These are phyloP conservation scores for Volucella bombylans DNA, from an alignment of 2,888 invertebrate genomes.

Conservation along the genomic window DNA sequence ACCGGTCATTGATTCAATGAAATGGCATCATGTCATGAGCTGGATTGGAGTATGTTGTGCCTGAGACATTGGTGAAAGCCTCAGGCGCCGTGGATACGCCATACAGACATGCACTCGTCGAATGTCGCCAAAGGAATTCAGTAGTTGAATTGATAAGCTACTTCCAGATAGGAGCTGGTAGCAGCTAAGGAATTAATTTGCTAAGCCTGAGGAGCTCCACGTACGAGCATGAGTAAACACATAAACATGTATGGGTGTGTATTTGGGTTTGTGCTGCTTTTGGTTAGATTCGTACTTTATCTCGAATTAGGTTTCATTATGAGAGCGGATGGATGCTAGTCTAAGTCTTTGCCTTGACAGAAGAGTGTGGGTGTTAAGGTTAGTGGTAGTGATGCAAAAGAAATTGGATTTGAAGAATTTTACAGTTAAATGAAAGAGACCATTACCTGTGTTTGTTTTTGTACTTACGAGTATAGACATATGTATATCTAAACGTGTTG, in stretches of 20 bases:
- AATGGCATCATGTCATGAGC: conserved; percentile 39
- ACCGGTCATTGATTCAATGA: conserved; percentile 43
- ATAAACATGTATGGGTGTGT: background rate
- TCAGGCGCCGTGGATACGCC: conserved; percentile 41
- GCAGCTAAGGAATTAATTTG: conserved; percentile 6
- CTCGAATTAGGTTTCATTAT: conserved; percentile 19
- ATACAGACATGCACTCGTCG: conserved; percentile 27
- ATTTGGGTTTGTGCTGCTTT: conserved; percentile 16
- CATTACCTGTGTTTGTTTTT: background rate
- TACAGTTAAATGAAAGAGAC: background rate
- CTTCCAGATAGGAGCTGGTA: conserved; percentile 12
- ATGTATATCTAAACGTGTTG: background rate
- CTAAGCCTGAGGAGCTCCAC: background rate
- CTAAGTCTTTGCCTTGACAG: too few relatives aligned
- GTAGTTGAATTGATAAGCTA: conserved; percentile 51
- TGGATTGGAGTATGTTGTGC: conserved; percentile 3
- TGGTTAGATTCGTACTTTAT: conserved; percentile 9
- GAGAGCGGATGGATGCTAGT: conserved; percentile 7
- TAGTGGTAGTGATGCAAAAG: conserved; percentile 25
- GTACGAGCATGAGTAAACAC: too few relatives aligned
- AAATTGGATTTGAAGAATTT: conserved; percentile 8
- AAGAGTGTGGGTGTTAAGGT: background rate
- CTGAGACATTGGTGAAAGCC: conserved; percentile 54
- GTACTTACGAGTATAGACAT: too few relatives aligned
- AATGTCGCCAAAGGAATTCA: conserved; percentile 48